phyloP scores from a whole-genome alignment of 64 coral and sea anemone genomes.

The Catalaphyllia jardinei region DNA sequence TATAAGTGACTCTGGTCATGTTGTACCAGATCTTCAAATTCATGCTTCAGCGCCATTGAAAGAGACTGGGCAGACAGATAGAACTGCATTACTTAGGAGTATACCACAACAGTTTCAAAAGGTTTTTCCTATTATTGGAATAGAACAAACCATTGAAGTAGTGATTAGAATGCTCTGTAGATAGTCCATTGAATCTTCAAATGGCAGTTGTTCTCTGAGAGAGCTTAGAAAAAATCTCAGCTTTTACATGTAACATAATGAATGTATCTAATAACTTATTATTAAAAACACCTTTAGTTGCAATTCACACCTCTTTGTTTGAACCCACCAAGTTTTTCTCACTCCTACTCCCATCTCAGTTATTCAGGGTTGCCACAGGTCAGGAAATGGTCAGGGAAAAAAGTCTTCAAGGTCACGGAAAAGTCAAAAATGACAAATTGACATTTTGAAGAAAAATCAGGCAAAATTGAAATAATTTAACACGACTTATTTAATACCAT shows the following conservation, averaged over 20 bases:
- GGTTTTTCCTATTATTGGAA: slow-evolving; percentile 73
- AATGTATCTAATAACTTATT: too few relatives aligned
- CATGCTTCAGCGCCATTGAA: slow-evolving; percentile 23
- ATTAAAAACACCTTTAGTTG: too few relatives aligned
- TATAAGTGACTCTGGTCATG: slow-evolving; percentile 46
- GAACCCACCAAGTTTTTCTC: too few relatives aligned
- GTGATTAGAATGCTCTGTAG: slow-evolving; percentile 51
- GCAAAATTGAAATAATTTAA: too few relatives aligned
- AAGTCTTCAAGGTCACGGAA: too few relatives aligned
- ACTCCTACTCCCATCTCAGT: too few relatives aligned
- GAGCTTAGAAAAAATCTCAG: not conserved
- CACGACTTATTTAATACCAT: too few relatives aligned
- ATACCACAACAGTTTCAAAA: slow-evolving; percentile 74
- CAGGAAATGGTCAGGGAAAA: too few relatives aligned
- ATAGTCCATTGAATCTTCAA: not conserved
- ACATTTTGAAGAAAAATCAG: too few relatives aligned
- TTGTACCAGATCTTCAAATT: slow-evolving; percentile 62
- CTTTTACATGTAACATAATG: not conserved
- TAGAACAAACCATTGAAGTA: slow-evolving; percentile 82
- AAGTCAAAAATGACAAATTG: too few relatives aligned
- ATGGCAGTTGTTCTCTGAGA: not conserved
- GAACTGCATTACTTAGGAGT: slow-evolving; percentile 24
- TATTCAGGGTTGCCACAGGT: too few relatives aligned
- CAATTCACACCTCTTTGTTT: too few relatives aligned
- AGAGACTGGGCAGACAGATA: not conserved